phyloP scores from a whole-genome alignment of 2,113 vertebrate species.

The Alectura lathami region DNA sequence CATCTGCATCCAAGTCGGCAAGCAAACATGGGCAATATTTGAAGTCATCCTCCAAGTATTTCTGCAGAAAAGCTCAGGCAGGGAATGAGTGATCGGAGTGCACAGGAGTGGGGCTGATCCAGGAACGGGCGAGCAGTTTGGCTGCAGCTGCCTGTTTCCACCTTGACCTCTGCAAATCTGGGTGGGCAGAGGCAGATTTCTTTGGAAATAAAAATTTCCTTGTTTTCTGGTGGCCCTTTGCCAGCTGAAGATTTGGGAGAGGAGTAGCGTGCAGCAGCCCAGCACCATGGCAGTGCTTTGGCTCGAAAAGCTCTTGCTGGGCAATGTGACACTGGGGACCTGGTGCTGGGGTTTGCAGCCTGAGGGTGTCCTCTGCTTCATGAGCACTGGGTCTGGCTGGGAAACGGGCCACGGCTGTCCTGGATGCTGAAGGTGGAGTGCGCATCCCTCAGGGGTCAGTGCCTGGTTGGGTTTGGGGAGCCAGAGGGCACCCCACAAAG shows the following conservation, averaged over 20 bases:
- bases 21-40: neutral
- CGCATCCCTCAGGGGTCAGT: accelerated
- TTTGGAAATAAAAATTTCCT: neutral
- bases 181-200: neutral
- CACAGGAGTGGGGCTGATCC: neutral
- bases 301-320: neutral
- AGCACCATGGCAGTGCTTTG: accelerated
- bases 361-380: neutral
- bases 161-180: neutral
- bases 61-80: neutral
- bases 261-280: accelerated
- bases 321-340: accelerated
- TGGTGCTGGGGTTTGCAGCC: neutral
- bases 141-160: neutral
- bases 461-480: neutral
- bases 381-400: neutral
- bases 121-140: neutral
- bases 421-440: neutral
- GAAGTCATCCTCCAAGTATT: neutral
- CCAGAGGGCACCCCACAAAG: neutral
- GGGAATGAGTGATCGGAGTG: neutral
- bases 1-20: neutral
- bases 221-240: neutral
- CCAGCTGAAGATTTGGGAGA: accelerated
- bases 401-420: neutral